phyloP scores from a whole-genome alignment of 2,113 vertebrate species.

The Brachyhypopomus occidentalis region DNA sequence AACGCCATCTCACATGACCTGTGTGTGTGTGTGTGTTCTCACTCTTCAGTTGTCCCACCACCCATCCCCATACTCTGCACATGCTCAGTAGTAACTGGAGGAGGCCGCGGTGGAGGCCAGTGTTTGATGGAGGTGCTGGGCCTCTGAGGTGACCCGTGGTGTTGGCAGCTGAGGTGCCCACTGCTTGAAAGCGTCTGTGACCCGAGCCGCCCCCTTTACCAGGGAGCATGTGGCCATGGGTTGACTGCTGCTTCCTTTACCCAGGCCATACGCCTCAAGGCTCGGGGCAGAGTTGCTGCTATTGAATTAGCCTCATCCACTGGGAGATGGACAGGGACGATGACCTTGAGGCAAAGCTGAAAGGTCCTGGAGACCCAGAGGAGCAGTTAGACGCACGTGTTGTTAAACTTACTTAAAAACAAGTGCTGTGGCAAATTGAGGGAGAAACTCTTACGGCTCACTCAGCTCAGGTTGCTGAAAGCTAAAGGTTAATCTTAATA shows the following conservation, averaged over 20 bases:
- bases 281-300: slow-evolving; percentile 65
- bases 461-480: neutral
- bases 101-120: slow-evolving; percentile 44
- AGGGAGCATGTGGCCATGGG: slow-evolving; percentile 60
- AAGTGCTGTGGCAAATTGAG: neutral
- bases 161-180: slow-evolving; percentile 59
- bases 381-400: neutral
- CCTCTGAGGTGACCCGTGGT: slow-evolving; percentile 63
- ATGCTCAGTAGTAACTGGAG: slow-evolving; percentile 60
- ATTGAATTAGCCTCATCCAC: slow-evolving; percentile 57
- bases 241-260: slow-evolving; percentile 55
- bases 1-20: slow-evolving; percentile 52
- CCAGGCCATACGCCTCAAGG: slow-evolving; percentile 59
- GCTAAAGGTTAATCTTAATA: too few species aligned
- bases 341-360: slow-evolving; percentile 26
- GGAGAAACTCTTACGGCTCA: neutral
- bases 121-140: slow-evolving; percentile 29
- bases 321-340: slow-evolving; percentile 54
- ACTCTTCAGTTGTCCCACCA: too few species aligned
- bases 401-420: neutral
- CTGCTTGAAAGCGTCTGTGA: slow-evolving; percentile 66
- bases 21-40: slow-evolving; percentile 62
- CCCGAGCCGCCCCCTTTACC: slow-evolving; percentile 61
- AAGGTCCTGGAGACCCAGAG: neutral
- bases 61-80: slow-evolving; percentile 36